Base-by-base conservation (phyloP, 2,113 vertebrate species). In the Gopherus flavomarginatus region DNA sequence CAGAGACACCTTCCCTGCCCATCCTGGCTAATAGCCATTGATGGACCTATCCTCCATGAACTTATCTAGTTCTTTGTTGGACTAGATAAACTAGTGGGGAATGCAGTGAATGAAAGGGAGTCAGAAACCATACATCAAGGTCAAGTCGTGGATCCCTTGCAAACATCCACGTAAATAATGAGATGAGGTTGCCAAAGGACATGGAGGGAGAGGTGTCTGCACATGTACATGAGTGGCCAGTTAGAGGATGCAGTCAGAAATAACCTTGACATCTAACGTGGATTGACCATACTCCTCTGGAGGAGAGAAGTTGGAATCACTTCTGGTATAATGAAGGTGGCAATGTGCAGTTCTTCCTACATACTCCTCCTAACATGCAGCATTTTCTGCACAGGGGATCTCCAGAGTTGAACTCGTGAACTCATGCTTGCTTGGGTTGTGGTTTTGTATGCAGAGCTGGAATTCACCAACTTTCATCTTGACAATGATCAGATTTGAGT, bases 401-500 rank as follows among this genome's bases (percentile, higher is more conserved):
- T n/a, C 69, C 26, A 11, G 83, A n/a, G 85, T 65, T 42, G 13
- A 2, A 65, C 79, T 5, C 0, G 17, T n/a, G 42, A 69, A 26
- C 50, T 49, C 77, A 52, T 26, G 56, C 57, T 44, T 29, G 31
- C 38, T 19, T 50, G 49, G 6, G 1, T 31, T 3, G 10, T 5
- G 42, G 24, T 82, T 81, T 65, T 54, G 27, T 19, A 50, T 17
- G 21, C 38, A 3, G 0, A 0, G 83, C 35, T 26, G 65, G 22
- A 38, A 9, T 13, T 31, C 54, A 13, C 24, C 82, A 35, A 0
- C 75, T 44, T 9, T 0, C 24, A 1, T 24, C 31, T 17, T 5
- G 42, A 1, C 6, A 27, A 14, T 42, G 11, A 26, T 77, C 42
- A 6, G 1, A 16, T 12, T 8, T 8, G 14, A 31, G 77, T 26